Conservation (phyloP, 2,888 invertebrate species). For the Diachrysia chrysitis region DNA sequence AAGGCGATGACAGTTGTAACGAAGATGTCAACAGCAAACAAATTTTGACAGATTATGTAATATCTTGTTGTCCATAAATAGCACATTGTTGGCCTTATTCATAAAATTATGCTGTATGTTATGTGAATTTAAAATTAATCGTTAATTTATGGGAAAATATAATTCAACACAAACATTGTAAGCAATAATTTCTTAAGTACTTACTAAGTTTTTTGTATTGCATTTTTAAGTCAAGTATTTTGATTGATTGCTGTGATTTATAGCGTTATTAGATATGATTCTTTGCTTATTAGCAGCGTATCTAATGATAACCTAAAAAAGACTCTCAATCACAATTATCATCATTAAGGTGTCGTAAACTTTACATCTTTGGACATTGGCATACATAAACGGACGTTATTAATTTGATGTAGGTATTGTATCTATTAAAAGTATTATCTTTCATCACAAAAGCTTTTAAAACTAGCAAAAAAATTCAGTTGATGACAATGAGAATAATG, state of each 20-base stretch:
- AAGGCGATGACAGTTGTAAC: neutral
- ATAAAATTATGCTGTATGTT: too few relatives aligned
- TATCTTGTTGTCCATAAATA: neutral
- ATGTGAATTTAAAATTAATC: neutral
- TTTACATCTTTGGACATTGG: neutral
- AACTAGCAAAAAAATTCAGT: too few relatives aligned
- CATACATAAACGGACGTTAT: neutral
- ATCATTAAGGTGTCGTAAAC: neutral
- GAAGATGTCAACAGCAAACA: neutral
- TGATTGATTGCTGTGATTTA: slow-evolving; percentile 24
- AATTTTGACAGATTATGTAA: neutral
- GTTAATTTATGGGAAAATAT: neutral
- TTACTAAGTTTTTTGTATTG: neutral
- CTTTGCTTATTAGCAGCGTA: neutral
- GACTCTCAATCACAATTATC: slow-evolving; percentile 4
- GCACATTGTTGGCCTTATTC: neutral
- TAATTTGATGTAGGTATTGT: neutral
- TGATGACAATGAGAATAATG: too few relatives aligned
- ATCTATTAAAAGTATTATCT: too few relatives aligned
- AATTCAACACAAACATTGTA: neutral
- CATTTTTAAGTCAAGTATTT: neutral
- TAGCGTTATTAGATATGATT: slow-evolving; percentile 16
- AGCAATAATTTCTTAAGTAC: neutral
- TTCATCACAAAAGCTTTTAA: too few relatives aligned
- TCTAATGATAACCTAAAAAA: neutral